These are phyloP conservation scores for Xiphias gladius DNA, from an alignment of 2,113 vertebrate species.

Conservation along the genomic window DNA sequence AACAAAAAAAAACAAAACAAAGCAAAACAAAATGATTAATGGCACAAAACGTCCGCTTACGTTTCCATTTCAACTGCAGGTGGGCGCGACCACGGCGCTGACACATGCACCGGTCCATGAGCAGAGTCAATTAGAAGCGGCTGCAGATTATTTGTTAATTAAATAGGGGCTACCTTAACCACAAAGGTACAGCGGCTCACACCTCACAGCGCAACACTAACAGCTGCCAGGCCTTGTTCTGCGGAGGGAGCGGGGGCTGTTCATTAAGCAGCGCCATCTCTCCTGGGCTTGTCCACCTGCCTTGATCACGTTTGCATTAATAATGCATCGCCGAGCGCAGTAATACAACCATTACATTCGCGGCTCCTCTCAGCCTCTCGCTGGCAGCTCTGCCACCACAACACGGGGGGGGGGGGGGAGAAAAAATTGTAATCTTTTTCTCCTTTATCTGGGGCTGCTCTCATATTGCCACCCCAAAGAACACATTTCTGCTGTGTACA, in stretches of 20 bases:
- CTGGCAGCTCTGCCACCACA: conserved; percentile 70
- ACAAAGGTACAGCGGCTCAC: conserved; percentile 78
- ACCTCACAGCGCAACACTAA: conserved; percentile 82
- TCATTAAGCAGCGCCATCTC: conserved; percentile 86
- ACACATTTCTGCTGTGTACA: conserved; percentile 72
- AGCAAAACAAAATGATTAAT: conserved; percentile 42
- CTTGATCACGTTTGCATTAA: conserved; percentile 88
- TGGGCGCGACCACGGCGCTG: conserved; percentile 61
- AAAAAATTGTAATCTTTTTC: conserved; percentile 79
- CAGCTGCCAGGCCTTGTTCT: conserved; percentile 85
- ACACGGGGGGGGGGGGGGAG: conserved; percentile 67
- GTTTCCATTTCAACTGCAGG: conserved; percentile 64
- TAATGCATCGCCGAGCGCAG: conserved; percentile 86
- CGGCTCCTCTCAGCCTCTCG: conserved; percentile 72
- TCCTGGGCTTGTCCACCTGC: conserved; percentile 87
- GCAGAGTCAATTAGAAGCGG: conserved; percentile 83
- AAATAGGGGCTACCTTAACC: conserved; percentile 83
- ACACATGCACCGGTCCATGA: conserved; percentile 71
- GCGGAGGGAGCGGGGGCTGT: conserved; percentile 69
- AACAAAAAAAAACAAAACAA: conserved; percentile 22
- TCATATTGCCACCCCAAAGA: conserved; percentile 76
- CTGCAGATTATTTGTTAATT: conserved; percentile 88
- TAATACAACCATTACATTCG: conserved; percentile 85
- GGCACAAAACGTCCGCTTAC: conserved; percentile 52
- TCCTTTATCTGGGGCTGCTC: conserved; percentile 79